Base-by-base conservation (phyloP, 2,113 vertebrate genomes). In the Spea bombifrons region DNA sequence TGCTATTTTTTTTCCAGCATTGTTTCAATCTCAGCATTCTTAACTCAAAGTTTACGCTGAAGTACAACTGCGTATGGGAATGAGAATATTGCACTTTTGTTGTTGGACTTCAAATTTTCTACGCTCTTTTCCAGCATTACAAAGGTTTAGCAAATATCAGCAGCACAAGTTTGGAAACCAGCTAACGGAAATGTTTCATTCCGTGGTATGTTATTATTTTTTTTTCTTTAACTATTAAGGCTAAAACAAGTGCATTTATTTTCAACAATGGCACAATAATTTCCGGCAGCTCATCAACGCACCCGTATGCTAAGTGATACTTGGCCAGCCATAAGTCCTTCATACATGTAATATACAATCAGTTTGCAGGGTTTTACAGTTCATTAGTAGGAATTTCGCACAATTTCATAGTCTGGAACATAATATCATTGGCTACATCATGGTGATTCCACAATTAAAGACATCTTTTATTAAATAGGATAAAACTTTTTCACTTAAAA, bases 11-110 rank as follows among this genome's bases (percentile, higher is more conserved):
- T 64, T 64, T 61, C 15, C 12, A 12, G 59, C 59, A 61, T 15
- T 61, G 5, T 15, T 10, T 17, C 7, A 30, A 65, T 30, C 7
- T 65, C 63, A 65, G 30, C 65, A 5, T 9, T 17, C 61, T 5
- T 64, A 64, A 64, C 5, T 16, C 16, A 64, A 64, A 67, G 65
- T 45, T 65, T 30, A 5, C 30, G n/a, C n/a, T 16, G 43, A 46
- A 55, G 69, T 43, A 50, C 7, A 7, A 71, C 69, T 30, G 16
- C 57, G 30, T 44, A 63, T 74, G 63, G 12, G 45, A 61, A 93
- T 85, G 83, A 94, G 94, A 91, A 94, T 96, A 98, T 95, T 98
- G 96, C 96, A 98, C 96, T 94, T 30, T 47, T 59, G 30, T 81
- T 83, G 64, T 84, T 86, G 84, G 88, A 84, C 82, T 84, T 59